Base-by-base conservation (phyloP, 1,140 invertebrate species). In the Drosophila mauritiana region DNA sequence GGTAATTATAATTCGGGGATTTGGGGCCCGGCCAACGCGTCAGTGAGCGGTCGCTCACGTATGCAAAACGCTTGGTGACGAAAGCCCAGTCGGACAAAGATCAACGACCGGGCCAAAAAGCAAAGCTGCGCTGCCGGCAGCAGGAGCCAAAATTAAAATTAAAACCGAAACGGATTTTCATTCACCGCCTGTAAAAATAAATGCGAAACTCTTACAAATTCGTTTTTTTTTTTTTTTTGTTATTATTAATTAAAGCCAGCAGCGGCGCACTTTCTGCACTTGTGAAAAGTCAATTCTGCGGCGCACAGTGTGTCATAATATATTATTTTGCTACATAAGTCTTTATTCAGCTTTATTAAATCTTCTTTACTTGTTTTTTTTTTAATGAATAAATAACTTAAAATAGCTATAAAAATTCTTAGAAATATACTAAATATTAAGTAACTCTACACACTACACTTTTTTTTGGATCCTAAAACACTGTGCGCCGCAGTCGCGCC, bases 1-100 rank as follows among this genome's bases (percentile, higher is more conserved):
- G n/a, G 25, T 70, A 69, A 49, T 58, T 70, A 49, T 72, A 69
- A 45, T 70, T 72, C 59, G 40, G 40, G 57, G 37, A 42, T 62
- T 79, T 79, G 42, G 55, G 70, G 63, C 72, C 45, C 31, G 70
- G 64, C 64, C 40, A 63, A 25, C 42, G 57, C 83, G 74, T 86
- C 82, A 81, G 65, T 45, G 45, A 22, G 34, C 61, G 39, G 64
- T 53, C 49, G 36, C 63, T 61, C 67, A 59, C 78, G 75, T 89
- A 83, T 80, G 84, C 77, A 73, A 63, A 83, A 77, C 63, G 80
- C 73, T 88, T 76, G 65, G 45, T 88, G 83, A 88, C 83, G 83
- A 83, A 89, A 88, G 83, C 89, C 83, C 83, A 88, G 55, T 88
- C 83, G 83, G 83, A 88, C 83, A 88, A 88, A 88, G 83, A 89